phyloP scores from a whole-genome alignment of 2,797 vertebrate species.

The Sebastolobus alascanus region DNA sequence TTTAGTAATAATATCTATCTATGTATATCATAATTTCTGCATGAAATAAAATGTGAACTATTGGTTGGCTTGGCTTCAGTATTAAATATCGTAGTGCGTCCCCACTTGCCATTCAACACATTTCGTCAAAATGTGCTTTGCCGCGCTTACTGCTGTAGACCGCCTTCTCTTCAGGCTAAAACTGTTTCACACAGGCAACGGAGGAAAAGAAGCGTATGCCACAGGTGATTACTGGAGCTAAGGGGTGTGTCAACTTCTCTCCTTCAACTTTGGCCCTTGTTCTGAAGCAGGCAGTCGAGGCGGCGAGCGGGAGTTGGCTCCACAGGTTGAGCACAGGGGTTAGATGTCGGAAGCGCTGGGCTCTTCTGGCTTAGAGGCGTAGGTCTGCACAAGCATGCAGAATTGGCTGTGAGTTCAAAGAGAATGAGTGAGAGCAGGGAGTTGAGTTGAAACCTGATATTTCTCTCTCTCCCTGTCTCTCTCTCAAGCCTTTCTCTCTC shows the following conservation, averaged over 20 bases:
- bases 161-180: slow-evolving; percentile 44
- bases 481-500: slow-evolving; percentile 38
- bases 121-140: slow-evolving; percentile 39
- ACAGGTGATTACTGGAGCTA: slow-evolving; percentile 59
- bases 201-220: slow-evolving; percentile 44
- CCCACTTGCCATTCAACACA: slow-evolving; percentile 44
- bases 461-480: slow-evolving; percentile 46
- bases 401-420: slow-evolving; percentile 84
- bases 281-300: slow-evolving; percentile 57
- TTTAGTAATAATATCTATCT: no score
- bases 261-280: slow-evolving; percentile 60
- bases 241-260: slow-evolving; percentile 56
- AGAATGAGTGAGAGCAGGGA: slow-evolving; percentile 77
- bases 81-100: slow-evolving; percentile 14
- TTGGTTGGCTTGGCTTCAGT: slow-evolving; percentile 15
- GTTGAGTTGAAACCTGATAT: slow-evolving; percentile 73
- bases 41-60: slow-evolving; percentile 34
- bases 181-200: slow-evolving; percentile 47
- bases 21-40: not conserved
- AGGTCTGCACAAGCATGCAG: slow-evolving; percentile 71
- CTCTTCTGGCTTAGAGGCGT: slow-evolving; percentile 70
- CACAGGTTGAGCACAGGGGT: slow-evolving; percentile 64
- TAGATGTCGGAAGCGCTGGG: slow-evolving; percentile 67
- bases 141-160: slow-evolving; percentile 33
- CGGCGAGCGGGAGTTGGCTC: slow-evolving; percentile 42